Evolutionary conservation across 2,888 invertebrate species (phyloP).

Genomic region (Nysson spinosus): DNA sequence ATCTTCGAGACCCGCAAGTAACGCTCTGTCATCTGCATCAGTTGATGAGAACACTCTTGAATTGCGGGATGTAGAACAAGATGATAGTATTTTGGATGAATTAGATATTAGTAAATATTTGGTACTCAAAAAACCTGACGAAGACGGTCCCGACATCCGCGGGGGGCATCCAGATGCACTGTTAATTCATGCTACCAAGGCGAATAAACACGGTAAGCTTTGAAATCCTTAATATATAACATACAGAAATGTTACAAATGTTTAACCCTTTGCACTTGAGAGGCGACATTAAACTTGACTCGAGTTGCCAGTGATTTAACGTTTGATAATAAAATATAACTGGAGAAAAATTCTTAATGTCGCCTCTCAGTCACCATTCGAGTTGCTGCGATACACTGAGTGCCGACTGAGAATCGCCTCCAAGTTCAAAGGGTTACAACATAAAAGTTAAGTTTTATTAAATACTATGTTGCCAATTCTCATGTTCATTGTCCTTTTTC

Average conservation of each 20-base stretch:
- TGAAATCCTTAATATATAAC: no score
- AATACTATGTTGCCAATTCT: background rate
- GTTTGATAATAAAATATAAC: no score
- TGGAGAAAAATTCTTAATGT: no score
- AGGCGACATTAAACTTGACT: no score
- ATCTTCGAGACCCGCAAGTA: conserved; percentile 70
- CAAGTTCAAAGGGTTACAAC: no score
- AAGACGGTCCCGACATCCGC: conserved; percentile 93
- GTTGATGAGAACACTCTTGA: conserved; percentile 72
- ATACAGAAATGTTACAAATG: background rate
- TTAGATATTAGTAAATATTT: conserved; percentile 89
- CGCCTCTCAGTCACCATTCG: no score
- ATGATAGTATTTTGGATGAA: conserved; percentile 82
- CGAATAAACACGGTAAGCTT: conserved; percentile 87
- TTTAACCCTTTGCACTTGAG: no score
- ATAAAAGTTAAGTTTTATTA: background rate
- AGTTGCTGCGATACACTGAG: no score
- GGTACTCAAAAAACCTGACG: conserved; percentile 87
- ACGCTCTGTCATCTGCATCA: conserved; percentile 71
- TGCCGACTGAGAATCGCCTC: no score
- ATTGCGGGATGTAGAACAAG: conserved; percentile 67
- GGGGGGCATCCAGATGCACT: conserved; percentile 97
- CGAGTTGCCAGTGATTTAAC: no score
- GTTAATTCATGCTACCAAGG: conserved; percentile 96
- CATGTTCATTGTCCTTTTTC: conserved; percentile 30